These are phyloP conservation scores for Threskiornis aethiopicus DNA, from an alignment of 2,797 vertebrate species.

Conservation along the genomic window DNA sequence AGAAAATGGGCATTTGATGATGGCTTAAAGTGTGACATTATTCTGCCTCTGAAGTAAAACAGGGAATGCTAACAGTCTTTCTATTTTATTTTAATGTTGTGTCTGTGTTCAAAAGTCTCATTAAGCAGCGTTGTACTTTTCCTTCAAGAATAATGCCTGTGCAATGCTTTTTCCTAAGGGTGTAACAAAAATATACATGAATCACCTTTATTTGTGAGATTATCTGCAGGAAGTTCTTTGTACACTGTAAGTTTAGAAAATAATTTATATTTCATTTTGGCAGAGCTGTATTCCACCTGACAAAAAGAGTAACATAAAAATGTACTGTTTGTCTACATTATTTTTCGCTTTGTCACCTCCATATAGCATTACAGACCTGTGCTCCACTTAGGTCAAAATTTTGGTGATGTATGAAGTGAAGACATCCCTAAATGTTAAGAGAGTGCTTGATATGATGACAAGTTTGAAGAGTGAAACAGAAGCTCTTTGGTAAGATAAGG, in stretches of 20 bases:
- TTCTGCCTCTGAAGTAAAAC: neutral
- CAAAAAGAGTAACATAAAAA: neutral
- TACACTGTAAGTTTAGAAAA: neutral
- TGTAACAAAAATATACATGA: neutral
- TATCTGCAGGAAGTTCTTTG: neutral
- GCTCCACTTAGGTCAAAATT: neutral
- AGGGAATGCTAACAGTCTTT: neutral
- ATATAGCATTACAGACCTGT: neutral
- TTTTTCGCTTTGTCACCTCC: neutral
- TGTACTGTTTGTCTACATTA: neutral
- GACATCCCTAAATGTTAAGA: neutral
- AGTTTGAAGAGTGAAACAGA: neutral
- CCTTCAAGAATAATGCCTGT: neutral
- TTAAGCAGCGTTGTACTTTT: neutral
- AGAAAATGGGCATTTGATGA: constrained; percentile 3
- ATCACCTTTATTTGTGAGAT: constrained; percentile 1
- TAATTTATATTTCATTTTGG: neutral
- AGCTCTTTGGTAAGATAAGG: neutral
- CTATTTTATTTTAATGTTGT: constrained; percentile 18
- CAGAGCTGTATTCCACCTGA: neutral
- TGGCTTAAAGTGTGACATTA: neutral
- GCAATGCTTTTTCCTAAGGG: neutral
- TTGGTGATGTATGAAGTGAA: neutral
- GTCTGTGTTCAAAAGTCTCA: constrained; percentile 23
- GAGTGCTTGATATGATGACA: neutral